Evolutionary conservation across 2,888 invertebrate species (phyloP), one percentile per base, ranked within the genome.

Genomic region (Microplitis manilae): DNA sequence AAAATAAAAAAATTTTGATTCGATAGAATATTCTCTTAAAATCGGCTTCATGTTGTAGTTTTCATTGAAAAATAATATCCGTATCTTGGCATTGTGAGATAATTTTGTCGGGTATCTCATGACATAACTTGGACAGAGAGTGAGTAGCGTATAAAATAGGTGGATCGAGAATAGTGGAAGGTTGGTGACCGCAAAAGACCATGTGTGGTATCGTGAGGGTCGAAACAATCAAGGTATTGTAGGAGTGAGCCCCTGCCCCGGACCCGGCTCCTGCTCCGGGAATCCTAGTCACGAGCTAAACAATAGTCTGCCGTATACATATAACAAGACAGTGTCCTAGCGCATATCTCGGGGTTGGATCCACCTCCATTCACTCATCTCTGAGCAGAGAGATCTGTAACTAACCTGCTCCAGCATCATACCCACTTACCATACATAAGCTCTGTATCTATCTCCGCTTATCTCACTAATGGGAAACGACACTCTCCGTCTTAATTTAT

Each of bases 211-310:
- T 85, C 83, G 85, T 85, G 86, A 83, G 83, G 50, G 50, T 84
- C 86, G 85, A 86, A 88, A 88, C 88, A 88, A 88, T 88, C 84
- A 86, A 86, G 85, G 86, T 85, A 88, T 87, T 88, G 87, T 88
- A 87, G 87, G 30, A 30, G 30, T 30, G 30, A 30, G 30, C 4
- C 30, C 30, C 30, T 30, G 30, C 30, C 50, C 50, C 50, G 50
- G 50, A 13, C 50, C 50, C 30, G 84, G 85, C 84, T 30, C 30
- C 30, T 2, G 2, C 30, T 30, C 84, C 81, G 85, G 85, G 84
- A 87, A 87, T 85, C 86, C 81, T 82, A 83, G 83, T 86, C 84
- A 80, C 81, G 79, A 80, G 81, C 83, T 20, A 77, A 85, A 88
- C 88, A 88, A 88, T 88, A 83, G 50, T 69, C 80, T 74, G 78